Evolutionary conservation across 2,797 vertebrate species (phyloP).

Genomic region (Rhinichthys osculus): DNA sequence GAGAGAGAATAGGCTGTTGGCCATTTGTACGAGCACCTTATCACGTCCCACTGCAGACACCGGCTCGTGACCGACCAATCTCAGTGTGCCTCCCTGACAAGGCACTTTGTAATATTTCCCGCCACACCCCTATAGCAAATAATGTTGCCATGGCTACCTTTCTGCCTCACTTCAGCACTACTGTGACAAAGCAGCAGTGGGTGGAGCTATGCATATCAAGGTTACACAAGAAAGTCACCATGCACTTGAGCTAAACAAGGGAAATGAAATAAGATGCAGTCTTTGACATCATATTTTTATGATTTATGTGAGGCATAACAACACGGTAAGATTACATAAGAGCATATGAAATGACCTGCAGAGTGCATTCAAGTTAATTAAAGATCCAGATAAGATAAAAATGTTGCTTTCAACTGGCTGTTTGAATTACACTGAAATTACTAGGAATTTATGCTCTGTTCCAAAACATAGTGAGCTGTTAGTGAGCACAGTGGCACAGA

Average conservation of each 20-base stretch:
- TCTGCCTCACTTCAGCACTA: slow-evolving; percentile 50
- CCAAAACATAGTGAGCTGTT: not conserved
- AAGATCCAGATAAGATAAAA: not conserved
- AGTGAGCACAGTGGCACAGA: not conserved
- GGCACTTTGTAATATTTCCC: slow-evolving; percentile 49
- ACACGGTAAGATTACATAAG: not conserved
- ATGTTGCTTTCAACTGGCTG: not conserved
- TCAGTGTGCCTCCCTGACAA: slow-evolving; percentile 58
- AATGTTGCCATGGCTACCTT: slow-evolving; percentile 70
- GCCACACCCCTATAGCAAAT: slow-evolving; percentile 51
- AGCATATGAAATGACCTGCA: not conserved
- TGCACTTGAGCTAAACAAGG: slow-evolving; percentile 15
- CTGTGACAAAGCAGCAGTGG: slow-evolving; percentile 63
- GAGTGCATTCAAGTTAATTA: not conserved
- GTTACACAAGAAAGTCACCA: slow-evolving; percentile 50
- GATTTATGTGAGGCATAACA: not conserved
- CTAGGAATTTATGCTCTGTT: not conserved
- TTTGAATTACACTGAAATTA: not conserved
- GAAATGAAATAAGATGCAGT: not conserved
- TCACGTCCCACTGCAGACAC: slow-evolving; percentile 82
- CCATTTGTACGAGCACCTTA: slow-evolving; percentile 55
- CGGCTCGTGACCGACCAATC: slow-evolving; percentile 71
- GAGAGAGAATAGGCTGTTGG: slow-evolving; percentile 47
- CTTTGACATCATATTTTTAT: not conserved
- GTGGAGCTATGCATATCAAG: slow-evolving; percentile 53